Evolutionary conservation across 2,113 vertebrate genomes (phyloP).

Genomic region (Indri indri): DNA sequence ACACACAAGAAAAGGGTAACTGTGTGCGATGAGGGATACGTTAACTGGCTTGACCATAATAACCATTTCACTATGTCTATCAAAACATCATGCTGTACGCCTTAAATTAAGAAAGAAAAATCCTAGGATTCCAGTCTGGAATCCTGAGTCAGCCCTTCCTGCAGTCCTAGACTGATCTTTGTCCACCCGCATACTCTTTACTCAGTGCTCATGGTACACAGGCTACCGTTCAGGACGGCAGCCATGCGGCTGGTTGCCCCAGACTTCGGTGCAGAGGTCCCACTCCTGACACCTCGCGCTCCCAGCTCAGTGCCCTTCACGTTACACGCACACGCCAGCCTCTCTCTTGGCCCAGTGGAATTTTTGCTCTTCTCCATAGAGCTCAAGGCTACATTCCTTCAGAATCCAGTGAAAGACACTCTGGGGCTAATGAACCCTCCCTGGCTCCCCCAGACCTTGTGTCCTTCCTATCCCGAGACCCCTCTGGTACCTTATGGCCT

Average conservation of each 20-base stretch:
- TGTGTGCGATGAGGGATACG: neutral
- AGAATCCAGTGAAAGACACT: neutral
- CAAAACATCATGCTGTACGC: neutral
- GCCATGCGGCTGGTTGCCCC: neutral
- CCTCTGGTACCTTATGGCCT: accelerated
- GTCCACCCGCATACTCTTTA: neutral
- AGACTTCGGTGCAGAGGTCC: neutral
- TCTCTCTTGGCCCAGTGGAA: neutral
- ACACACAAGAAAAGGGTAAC: neutral
- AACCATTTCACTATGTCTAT: neutral
- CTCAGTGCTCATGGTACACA: accelerated
- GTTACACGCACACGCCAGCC: neutral
- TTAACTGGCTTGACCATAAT: neutral
- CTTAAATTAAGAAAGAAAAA: neutral
- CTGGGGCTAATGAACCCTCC: neutral
- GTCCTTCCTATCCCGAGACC: no score
- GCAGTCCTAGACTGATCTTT: neutral
- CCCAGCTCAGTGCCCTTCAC: neutral
- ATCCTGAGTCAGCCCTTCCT: neutral
- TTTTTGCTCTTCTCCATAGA: accelerated
- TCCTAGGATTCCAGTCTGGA: neutral
- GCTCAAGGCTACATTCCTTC: neutral
- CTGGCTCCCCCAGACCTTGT: neutral
- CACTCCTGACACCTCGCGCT: neutral
- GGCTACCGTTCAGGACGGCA: neutral